Conservation (phyloP, 2,888 invertebrate genomes). For the Reticulitermes lucifugus region DNA sequence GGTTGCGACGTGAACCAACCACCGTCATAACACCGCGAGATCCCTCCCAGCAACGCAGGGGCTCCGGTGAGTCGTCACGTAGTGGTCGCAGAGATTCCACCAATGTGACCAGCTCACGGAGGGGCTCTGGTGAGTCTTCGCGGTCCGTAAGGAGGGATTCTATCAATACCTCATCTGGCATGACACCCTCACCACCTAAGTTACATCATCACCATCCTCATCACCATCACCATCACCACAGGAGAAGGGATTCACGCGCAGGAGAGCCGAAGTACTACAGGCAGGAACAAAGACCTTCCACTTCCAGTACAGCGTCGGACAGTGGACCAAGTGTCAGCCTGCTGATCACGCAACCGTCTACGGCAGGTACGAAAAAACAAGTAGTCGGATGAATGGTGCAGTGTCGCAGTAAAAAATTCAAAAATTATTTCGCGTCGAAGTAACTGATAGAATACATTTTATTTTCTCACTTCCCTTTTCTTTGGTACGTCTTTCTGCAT, state of each 20-base stretch:
- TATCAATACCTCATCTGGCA: slow-evolving; percentile 45
- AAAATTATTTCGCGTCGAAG: no score
- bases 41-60: slow-evolving; percentile 50
- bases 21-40: slow-evolving; percentile 50
- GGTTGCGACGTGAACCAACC: slow-evolving; percentile 67
- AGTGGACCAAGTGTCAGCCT: slow-evolving; percentile 71
- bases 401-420: no score
- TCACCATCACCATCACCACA: slow-evolving; percentile 59
- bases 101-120: slow-evolving; percentile 42
- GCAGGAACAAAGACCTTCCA: slow-evolving; percentile 77
- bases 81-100: slow-evolving; percentile 50
- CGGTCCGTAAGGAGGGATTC: slow-evolving; percentile 57
- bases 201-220: slow-evolving; percentile 54
- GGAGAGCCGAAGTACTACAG: slow-evolving; percentile 66
- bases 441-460: no score
- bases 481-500: no score
- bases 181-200: slow-evolving; percentile 65
- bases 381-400: no score
- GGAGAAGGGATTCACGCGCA: slow-evolving; percentile 60
- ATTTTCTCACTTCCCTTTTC: no score
- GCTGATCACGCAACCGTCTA: slow-evolving; percentile 56
- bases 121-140: slow-evolving; percentile 52
- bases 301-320: slow-evolving; percentile 80
- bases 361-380: background rate
- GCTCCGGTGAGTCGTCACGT: slow-evolving; percentile 52